Conservation (phyloP, 2,797 vertebrate genomes). For the Paratrypauchen microcephalus region DNA sequence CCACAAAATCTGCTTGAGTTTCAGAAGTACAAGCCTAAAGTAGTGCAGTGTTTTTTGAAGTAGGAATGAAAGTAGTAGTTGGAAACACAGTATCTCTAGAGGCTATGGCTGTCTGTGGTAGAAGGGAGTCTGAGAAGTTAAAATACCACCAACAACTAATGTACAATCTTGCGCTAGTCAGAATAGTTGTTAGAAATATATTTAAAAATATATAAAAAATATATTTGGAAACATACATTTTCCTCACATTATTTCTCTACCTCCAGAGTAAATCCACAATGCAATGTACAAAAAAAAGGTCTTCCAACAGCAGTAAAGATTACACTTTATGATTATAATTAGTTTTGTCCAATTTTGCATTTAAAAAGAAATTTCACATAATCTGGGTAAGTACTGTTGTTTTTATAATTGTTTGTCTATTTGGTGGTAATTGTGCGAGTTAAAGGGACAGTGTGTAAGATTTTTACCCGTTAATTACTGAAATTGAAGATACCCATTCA, state of each 20-base stretch:
- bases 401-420: not conserved
- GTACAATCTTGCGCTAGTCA: not conserved
- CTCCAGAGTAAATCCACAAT: not conserved
- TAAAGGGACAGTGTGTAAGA: no score
- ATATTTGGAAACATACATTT: no score
- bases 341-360: not conserved
- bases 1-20: constrained; percentile 31
- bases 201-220: no score
- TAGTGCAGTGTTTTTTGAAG: constrained; percentile 10
- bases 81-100: constrained; percentile 9
- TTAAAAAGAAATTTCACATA: not conserved
- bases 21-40: constrained; percentile 24
- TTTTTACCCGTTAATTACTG: no score
- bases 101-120: constrained; percentile 1
- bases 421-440: no score
- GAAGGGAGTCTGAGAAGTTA: constrained; percentile 1
- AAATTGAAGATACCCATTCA: no score
- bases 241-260: not conserved
- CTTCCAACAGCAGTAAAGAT: not conserved
- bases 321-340: not conserved
- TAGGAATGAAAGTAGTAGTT: constrained; percentile 14
- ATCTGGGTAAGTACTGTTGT: not conserved
- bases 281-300: no score
- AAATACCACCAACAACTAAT: constrained; percentile 5
- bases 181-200: constrained; percentile 3